phyloP scores from a whole-genome alignment of 2,797 vertebrate species.

The Psittacula echo region DNA sequence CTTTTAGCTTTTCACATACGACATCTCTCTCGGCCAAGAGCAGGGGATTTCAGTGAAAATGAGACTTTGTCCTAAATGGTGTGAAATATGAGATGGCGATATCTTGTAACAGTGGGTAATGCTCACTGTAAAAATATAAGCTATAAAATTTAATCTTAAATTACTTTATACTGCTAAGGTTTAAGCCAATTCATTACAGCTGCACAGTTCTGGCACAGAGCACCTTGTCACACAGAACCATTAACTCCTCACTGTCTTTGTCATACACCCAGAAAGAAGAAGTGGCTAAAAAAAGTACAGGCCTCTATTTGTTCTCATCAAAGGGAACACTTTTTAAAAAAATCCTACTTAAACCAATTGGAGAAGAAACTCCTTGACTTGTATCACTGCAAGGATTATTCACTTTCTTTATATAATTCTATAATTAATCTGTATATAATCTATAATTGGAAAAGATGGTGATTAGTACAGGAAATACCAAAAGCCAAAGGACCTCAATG shows the following conservation, averaged over 20 bases:
- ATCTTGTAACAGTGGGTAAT: conserved; percentile 26
- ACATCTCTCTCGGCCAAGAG: conserved; percentile 29
- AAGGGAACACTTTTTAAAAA: not conserved
- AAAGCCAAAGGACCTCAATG: not conserved
- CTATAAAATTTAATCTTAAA: conserved; percentile 60
- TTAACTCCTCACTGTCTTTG: not conserved
- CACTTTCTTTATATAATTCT: not conserved
- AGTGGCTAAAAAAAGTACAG: not conserved
- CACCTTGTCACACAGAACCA: conserved; percentile 17
- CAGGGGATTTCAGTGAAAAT: conserved; percentile 13
- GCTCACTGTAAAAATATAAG: conserved; percentile 47
- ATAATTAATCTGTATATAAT: not conserved
- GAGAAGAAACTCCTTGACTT: not conserved
- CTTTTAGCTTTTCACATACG: conserved; percentile 22
- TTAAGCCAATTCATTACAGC: conserved; percentile 55
- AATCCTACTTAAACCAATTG: not conserved
- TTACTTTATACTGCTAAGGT: conserved; percentile 54
- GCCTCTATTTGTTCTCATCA: not conserved
- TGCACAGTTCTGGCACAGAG: conserved; percentile 7
- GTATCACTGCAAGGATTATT: not conserved
- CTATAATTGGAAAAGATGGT: not conserved
- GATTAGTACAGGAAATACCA: not conserved
- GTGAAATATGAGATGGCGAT: conserved; percentile 57
- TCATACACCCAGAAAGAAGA: not conserved
- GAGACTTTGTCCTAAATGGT: not conserved